Conservation (phyloP, 1,140 invertebrate genomes). For the Brachystomella parvula region DNA sequence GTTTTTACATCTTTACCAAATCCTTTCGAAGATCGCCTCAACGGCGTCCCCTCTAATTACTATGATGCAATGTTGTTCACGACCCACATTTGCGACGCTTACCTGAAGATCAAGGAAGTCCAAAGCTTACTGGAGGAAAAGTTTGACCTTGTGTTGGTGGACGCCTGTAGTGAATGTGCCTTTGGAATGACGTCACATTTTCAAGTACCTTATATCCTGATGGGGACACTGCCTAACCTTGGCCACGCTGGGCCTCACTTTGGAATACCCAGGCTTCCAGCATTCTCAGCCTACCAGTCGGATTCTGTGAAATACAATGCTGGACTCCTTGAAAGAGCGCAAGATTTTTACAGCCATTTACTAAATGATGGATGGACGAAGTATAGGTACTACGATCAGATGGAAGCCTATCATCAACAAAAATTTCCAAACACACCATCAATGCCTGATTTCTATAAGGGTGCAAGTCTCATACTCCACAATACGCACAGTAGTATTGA, state of each 20-base stretch:
- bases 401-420: neutral
- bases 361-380: neutral
- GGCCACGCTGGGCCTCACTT: neutral
- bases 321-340: neutral
- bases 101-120: neutral
- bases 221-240: neutral
- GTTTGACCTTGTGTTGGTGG: neutral
- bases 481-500: neutral
- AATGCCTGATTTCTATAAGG: neutral
- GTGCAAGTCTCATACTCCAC: neutral
- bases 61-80: neutral
- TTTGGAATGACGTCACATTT: neutral
- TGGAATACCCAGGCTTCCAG: neutral
- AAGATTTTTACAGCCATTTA: neutral
- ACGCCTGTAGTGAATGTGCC: neutral
- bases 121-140: neutral
- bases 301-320: neutral
- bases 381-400: neutral
- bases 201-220: neutral
- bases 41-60: neutral
- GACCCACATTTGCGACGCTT: neutral
- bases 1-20: neutral
- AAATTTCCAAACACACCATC: neutral
- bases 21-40: neutral
- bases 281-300: neutral